Percentiles rank a stretch among this genome's conserved stretches.
These are phyloP conservation scores for Sinotaia quadrata DNA, from an alignment of 2,888 invertebrate species.

Conservation along the genomic window DNA sequence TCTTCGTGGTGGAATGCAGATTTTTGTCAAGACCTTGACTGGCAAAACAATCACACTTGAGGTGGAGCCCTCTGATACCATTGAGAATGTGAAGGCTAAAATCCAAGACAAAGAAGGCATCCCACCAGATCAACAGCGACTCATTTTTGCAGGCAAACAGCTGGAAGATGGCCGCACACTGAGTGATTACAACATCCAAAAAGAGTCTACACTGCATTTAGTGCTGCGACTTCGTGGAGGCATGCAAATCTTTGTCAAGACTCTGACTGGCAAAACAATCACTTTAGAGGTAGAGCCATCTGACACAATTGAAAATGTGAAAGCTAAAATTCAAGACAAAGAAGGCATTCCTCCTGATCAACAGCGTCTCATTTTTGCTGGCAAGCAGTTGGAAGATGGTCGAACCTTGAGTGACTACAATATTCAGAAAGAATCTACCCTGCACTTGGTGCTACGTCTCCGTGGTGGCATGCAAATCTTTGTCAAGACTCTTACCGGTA, in stretches of 20 bases:
- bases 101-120: conserved; percentile 73
- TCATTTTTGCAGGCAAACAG: conserved; percentile 95
- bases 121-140: conserved; percentile 76
- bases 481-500: conserved; percentile 69
- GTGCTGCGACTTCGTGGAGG: conserved; percentile 84
- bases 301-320: conserved; percentile 94
- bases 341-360: conserved; percentile 57
- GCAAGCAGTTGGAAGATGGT: conserved; percentile 95
- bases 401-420: conserved; percentile 92
- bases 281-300: conserved; percentile 80
- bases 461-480: conserved; percentile 78
- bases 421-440: conserved; percentile 94
- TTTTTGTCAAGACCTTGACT: conserved; percentile 76
- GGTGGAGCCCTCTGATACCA: conserved; percentile 88
- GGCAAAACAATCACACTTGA: conserved; percentile 69
- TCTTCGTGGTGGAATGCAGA: conserved; percentile 77
- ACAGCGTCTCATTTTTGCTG: conserved; percentile 91
- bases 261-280: conserved; percentile 69
- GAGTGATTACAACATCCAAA: conserved; percentile 94
- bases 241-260: conserved; percentile 79
- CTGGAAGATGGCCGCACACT: conserved; percentile 93
- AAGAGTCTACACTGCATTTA: conserved; percentile 91
- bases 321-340: conserved; percentile 75
- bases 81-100: conserved; percentile 88
- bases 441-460: conserved; percentile 90